phyloP scores from a whole-genome alignment of 2,888 invertebrate species.

The Embidobia sp. region DNA sequence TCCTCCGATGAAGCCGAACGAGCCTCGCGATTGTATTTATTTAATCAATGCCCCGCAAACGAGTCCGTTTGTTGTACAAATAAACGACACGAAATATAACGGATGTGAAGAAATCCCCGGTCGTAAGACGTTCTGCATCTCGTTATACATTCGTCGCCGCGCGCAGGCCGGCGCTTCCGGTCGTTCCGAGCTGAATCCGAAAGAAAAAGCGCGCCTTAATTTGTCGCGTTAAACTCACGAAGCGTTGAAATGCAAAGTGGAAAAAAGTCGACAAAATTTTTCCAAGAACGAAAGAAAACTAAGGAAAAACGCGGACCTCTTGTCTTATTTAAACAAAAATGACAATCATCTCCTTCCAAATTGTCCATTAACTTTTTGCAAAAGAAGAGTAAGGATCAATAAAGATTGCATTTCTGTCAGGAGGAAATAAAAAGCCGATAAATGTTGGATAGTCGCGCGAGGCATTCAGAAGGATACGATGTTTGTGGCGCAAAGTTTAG shows the following conservation, averaged over 20 bases:
- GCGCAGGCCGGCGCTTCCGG: constrained; percentile 41
- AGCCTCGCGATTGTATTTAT: too few species aligned
- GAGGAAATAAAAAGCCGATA: constrained; percentile 7
- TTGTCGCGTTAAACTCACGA: background rate
- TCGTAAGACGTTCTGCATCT: constrained; percentile 33
- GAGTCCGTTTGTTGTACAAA: too few species aligned
- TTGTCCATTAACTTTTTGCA: too few species aligned
- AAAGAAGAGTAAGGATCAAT: too few species aligned
- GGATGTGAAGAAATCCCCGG: constrained; percentile 41
- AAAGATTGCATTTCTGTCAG: constrained; percentile 6
- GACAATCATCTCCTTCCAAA: too few species aligned
- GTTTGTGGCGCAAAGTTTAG: constrained; percentile 29
- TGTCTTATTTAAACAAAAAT: too few species aligned
- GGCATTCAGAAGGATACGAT: constrained; percentile 18
- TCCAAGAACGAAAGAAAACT: too few species aligned
- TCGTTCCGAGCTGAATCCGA: constrained; percentile 41
- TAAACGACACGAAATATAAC: constrained; percentile 19
- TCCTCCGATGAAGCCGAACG: too few species aligned
- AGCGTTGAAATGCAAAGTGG: too few species aligned
- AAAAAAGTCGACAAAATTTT: too few species aligned
- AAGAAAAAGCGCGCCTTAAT: constrained; percentile 14
- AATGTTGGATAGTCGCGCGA: constrained; percentile 14
- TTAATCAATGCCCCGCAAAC: too few species aligned
- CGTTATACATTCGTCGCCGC: constrained; percentile 56
- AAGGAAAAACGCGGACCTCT: too few species aligned